Evolutionary conservation across 2,113 vertebrate species (phyloP).

Genomic region (Manacus vitellinus): DNA sequence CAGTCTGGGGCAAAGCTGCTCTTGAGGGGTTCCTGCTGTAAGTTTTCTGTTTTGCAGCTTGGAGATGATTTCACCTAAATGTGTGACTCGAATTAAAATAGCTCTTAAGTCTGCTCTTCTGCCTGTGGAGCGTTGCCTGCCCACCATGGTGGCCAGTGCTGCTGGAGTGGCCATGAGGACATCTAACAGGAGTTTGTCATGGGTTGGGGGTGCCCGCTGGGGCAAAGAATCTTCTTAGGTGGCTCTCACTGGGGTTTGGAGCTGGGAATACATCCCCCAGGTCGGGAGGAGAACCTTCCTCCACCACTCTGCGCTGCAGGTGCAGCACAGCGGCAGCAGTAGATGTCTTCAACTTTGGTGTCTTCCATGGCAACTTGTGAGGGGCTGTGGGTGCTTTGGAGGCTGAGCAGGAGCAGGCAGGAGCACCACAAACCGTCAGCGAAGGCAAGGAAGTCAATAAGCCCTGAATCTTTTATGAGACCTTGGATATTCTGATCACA

Average conservation of each 20-base stretch:
- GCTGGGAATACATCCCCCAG: neutral
- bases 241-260: neutral
- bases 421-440: conserved; percentile 61
- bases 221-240: neutral
- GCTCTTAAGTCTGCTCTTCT: neutral
- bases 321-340: neutral
- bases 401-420: conserved; percentile 60
- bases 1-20: neutral
- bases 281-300: neutral
- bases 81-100: neutral
- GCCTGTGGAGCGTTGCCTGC: neutral
- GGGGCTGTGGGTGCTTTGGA: conserved; percentile 47
- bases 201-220: neutral
- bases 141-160: rapidly evolving
- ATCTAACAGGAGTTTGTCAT: neutral
- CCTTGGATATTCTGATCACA: conserved; percentile 90
- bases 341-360: neutral
- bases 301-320: neutral
- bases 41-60: neutral
- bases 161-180: rapidly evolving
- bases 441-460: conserved; percentile 81
- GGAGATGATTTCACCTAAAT: neutral
- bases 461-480: conserved; percentile 91
- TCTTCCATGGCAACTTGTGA: neutral
- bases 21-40: neutral